Percentiles rank a stretch among this genome's conserved stretches.
Evolutionary conservation across 2,888 invertebrate species (phyloP).

Genomic region (Lepidocyrtoides sp.): DNA sequence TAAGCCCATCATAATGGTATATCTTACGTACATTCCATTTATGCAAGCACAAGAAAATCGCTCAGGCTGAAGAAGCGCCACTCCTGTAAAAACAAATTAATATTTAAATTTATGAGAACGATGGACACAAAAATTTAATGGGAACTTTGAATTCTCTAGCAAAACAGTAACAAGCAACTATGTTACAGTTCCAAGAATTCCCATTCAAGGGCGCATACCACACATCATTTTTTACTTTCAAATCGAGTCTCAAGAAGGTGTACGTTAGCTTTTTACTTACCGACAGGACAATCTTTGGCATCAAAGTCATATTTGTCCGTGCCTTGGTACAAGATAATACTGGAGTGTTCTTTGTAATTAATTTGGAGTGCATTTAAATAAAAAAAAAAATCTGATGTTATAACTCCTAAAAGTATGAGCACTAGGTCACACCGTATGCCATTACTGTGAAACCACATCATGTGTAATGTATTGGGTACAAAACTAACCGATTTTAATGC

Average conservation of each 20-base stretch:
- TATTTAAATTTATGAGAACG: neutral
- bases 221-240: too few species aligned
- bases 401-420: neutral
- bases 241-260: too few species aligned
- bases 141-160: too few species aligned
- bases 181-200: too few species aligned
- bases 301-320: constrained; percentile 33
- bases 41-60: constrained; percentile 76
- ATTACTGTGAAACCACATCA: constrained; percentile 34
- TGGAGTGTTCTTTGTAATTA: constrained; percentile 52
- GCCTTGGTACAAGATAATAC: constrained; percentile 59
- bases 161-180: too few species aligned
- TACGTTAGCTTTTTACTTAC: constrained; percentile 2
- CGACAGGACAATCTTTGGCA: constrained; percentile 65
- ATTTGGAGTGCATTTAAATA: neutral
- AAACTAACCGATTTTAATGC: neutral
- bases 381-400: neutral
- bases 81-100: neutral
- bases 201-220: too few species aligned
- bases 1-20: neutral
- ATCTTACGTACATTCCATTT: constrained; percentile 72
- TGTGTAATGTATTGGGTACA: constrained; percentile 8
- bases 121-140: too few species aligned
- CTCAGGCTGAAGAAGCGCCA: constrained; percentile 55
- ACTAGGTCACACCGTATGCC: constrained; percentile 23